phyloP scores from a whole-genome alignment of 2,797 vertebrate genomes.

The Ataeniobius toweri region DNA sequence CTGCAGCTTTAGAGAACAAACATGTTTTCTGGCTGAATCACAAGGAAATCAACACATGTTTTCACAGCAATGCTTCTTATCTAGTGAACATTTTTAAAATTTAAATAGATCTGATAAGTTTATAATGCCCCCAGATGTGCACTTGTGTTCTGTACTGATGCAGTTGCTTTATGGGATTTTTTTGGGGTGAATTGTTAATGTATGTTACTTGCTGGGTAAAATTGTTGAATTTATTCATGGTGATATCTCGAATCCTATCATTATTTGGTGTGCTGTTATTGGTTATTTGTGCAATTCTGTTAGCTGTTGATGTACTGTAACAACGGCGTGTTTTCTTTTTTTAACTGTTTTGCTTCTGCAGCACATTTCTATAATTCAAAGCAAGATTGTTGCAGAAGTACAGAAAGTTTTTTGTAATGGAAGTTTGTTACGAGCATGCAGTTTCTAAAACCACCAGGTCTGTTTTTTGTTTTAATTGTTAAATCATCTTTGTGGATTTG shows the following conservation, averaged over 20 bases:
- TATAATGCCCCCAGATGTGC: not conserved
- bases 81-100: not conserved
- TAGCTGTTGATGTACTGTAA: not conserved
- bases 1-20: slow-evolving; percentile 15
- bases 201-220: not conserved
- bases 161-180: not conserved
- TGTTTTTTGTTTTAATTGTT: not conserved
- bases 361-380: not conserved
- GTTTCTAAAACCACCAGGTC: not conserved
- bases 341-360: not conserved
- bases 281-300: not conserved
- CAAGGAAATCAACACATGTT: slow-evolving; percentile 20
- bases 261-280: not conserved
- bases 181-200: not conserved
- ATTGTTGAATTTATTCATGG: not conserved
- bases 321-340: not conserved
- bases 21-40: slow-evolving; percentile 30
- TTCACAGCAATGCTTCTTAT: slow-evolving; percentile 3
- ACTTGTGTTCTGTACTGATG: not conserved
- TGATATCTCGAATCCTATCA: not conserved
- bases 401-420: not conserved
- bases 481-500: not conserved
- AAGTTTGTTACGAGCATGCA: not conserved
- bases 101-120: not conserved
- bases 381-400: not conserved